Base-by-base conservation (phyloP, 2,113 vertebrate genomes). In the Casuarius casuarius region DNA sequence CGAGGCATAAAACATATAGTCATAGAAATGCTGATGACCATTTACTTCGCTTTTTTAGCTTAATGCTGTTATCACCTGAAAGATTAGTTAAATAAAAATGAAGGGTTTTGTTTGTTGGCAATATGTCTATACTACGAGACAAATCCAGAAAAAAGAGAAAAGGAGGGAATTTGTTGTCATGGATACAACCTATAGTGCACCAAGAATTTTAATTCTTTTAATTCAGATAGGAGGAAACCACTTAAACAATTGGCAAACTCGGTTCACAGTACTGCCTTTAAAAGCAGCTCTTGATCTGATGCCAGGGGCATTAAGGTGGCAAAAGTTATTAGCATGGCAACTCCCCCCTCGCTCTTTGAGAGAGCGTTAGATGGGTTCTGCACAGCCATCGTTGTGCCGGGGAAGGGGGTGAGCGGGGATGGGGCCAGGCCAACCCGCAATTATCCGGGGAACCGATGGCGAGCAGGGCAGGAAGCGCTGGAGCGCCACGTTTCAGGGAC, bases 141-240 rank as follows among this genome's bases (percentile, higher is more conserved):
- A 75, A 87, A 74, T 83, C 42, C 49, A 73, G 58, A 75, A 90
- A 38, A 84, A 65, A 77, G 58, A 67, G 46, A 71, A 83, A 89
- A 61, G 70, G 61, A 95, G 73, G 31, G 74, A 96, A 89, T 84
- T 72, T 82, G 93, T 96, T 93, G 91, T 91, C 85, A 85, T 91
- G 83, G 71, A 89, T 92, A 94, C 93, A 93, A 73, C 59, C 56
- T 92, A 61, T 89, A 92, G 95, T 81, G 75, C 72, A 79, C 38
- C 18, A 86, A 87, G 88, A 84, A 95, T 95, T 96, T 94, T 29
- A 93, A 81, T 97, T 96, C 35, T 94, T 89, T 76, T 79, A 90
- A 85, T 71, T 87, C 49, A 90, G 58, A 56, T 25, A 0, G 0
- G 92, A 51, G 62, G 89, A 95, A 84, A 92, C 40, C 56, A 83